Conservation (phyloP, 53 echinoderm and acorn worm genomes). For the Echinarachnius parma region DNA sequence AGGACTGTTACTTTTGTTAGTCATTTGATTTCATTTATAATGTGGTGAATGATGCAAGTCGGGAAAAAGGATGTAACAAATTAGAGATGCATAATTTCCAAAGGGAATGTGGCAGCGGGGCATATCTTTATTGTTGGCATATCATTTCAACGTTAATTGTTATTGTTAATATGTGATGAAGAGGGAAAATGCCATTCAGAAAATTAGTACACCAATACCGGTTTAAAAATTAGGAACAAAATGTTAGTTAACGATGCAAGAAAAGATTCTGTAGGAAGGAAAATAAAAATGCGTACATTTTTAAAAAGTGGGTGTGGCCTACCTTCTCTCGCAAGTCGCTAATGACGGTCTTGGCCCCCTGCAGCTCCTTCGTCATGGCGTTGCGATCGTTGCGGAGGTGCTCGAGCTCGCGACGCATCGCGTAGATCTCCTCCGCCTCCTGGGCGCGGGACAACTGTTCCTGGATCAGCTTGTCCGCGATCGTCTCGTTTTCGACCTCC, state of each 20-base stretch:
- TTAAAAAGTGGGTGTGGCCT: background rate
- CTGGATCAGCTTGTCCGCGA: conserved; percentile 90
- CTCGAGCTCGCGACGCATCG: conserved; percentile 68
- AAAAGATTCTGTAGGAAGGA: background rate
- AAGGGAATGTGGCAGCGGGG: too few relatives aligned
- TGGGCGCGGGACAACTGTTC: conserved; percentile 82
- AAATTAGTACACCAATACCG: too few relatives aligned
- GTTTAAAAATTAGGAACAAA: background rate
- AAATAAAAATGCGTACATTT: background rate
- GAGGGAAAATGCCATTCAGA: too few relatives aligned
- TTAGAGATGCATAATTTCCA: too few relatives aligned
- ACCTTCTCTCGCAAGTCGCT: conserved; percentile 90
- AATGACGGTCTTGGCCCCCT: conserved; percentile 85
- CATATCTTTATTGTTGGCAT: too few relatives aligned
- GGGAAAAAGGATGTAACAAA: too few relatives aligned
- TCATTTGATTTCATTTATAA: too few relatives aligned
- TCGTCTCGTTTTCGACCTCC: conserved; percentile 83
- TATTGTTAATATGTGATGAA: too few relatives aligned
- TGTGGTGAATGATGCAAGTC: too few relatives aligned
- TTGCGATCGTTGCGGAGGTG: conserved; percentile 45
- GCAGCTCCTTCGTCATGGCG: conserved; percentile 61
- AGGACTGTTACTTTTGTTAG: too few relatives aligned
- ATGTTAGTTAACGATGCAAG: background rate
- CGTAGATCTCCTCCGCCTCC: conserved; percentile 85
- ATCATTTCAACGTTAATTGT: too few relatives aligned